phyloP scores from a whole-genome alignment of 1,140 invertebrate species.

The Hypsibius dujardini region DNA sequence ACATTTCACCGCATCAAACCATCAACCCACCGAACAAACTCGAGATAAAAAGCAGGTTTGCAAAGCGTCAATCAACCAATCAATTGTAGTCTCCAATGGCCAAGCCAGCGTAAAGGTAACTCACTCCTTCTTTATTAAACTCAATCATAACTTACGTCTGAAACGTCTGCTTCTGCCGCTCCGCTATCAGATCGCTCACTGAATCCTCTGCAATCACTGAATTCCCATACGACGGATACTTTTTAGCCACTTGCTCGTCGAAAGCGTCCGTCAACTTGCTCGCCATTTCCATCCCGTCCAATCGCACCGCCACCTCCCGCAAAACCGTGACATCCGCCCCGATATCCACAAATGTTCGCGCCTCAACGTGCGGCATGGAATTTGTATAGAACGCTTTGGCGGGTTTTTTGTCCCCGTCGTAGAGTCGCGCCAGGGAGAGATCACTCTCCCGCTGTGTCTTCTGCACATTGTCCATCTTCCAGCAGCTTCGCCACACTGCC shows the following conservation, averaged over 20 bases:
- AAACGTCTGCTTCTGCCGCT: background rate
- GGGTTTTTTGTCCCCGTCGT: background rate
- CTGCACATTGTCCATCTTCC: background rate
- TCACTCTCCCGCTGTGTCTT: background rate
- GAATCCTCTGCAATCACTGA: background rate
- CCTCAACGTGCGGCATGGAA: background rate
- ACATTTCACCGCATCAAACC: too few relatives aligned
- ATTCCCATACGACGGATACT: background rate
- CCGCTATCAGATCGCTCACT: background rate
- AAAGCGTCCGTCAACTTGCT: background rate
- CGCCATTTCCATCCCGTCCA: background rate
- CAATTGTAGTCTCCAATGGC: too few relatives aligned
- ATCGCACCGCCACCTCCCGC: background rate
- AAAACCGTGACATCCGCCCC: background rate
- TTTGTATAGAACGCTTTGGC: background rate
- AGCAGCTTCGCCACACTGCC: background rate
- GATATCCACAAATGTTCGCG: background rate
- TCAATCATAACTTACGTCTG: background rate
- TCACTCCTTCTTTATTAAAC: background rate
- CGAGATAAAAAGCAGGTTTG: too few relatives aligned
- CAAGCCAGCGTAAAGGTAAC: too few relatives aligned
- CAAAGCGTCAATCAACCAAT: too few relatives aligned
- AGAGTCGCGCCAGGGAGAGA: background rate
- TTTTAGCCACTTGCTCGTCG: background rate
- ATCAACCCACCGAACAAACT: too few relatives aligned